These are phyloP conservation scores for Columba livia DNA, from an alignment of 2,113 vertebrate species.

Conservation along the genomic window DNA sequence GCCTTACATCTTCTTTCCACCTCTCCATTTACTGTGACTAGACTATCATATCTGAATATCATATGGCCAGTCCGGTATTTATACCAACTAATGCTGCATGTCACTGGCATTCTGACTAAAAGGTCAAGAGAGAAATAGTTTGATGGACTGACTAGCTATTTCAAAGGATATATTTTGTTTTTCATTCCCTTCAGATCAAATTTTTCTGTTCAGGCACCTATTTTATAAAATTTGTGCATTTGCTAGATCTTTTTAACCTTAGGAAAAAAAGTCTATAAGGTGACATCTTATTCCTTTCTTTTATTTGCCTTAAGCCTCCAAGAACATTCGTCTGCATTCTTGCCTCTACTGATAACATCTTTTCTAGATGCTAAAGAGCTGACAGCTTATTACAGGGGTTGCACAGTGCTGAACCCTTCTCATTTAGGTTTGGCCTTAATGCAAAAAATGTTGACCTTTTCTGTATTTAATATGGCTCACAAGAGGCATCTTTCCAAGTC, in stretches of 20 bases:
- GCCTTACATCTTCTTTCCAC: not conserved
- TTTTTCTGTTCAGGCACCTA: not conserved
- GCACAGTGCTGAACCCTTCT: not conserved
- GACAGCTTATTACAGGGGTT: conserved; percentile 25
- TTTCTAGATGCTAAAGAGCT: conserved; percentile 46
- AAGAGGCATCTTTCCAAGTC: conserved; percentile 54
- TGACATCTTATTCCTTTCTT: conserved; percentile 10
- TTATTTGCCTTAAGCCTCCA: not conserved
- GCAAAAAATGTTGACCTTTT: conserved; percentile 65
- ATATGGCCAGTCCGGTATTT: not conserved
- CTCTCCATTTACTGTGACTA: not conserved
- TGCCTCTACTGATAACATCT: conserved; percentile 44
- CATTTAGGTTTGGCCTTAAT: conserved; percentile 37
- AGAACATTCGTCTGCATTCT: conserved; percentile 37
- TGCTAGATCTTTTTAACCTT: not conserved
- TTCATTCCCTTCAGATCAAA: not conserved
- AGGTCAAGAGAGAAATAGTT: not conserved
- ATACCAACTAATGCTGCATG: not conserved
- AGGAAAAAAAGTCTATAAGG: not conserved
- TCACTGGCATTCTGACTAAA: not conserved
- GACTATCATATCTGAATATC: not conserved
- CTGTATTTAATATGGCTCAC: conserved; percentile 30
- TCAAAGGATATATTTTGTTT: not conserved
- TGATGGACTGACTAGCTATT: not conserved
- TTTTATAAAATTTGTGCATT: not conserved